Percentiles rank a stretch among this genome's conserved stretches.
phyloP scores from a whole-genome alignment of 1,140 invertebrate species.

The Neodiprion virginianus region DNA sequence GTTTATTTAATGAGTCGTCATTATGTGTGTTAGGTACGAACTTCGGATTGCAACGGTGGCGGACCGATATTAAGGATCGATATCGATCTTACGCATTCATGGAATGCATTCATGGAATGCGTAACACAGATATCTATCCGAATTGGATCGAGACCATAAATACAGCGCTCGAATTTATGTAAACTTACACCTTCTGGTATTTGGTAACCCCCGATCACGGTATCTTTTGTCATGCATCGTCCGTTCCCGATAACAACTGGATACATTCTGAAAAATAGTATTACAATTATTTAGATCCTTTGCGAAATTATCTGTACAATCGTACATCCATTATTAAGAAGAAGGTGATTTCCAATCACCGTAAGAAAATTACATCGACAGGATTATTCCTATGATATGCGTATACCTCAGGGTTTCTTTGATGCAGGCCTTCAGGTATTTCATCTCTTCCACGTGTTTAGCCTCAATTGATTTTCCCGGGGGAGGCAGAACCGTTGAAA shows the following conservation, averaged over 20 bases:
- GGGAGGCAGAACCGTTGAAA: conserved; percentile 67
- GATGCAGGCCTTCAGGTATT: conserved; percentile 85
- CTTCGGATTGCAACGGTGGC: too few relatives aligned
- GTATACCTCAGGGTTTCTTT: conserved; percentile 86
- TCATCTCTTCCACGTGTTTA: conserved; percentile 72
- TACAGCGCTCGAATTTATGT: background rate
- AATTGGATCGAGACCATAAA: too few relatives aligned
- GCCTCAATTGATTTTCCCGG: conserved; percentile 66
- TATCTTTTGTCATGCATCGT: conserved; percentile 78
- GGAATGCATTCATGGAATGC: too few relatives aligned
- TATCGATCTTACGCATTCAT: too few relatives aligned
- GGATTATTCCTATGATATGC: background rate
- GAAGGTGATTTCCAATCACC: too few relatives aligned
- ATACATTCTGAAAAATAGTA: conserved; percentile 71
- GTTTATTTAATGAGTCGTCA: too few relatives aligned
- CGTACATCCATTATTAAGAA: too few relatives aligned
- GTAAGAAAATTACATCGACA: conserved; percentile 11
- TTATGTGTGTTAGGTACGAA: too few relatives aligned
- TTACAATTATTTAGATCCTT: background rate
- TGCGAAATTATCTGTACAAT: too few relatives aligned
- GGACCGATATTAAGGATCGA: too few relatives aligned
- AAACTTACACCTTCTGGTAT: conserved; percentile 86
- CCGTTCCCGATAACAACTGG: conserved; percentile 89
- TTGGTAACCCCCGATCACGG: conserved; percentile 80
- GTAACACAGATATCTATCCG: too few relatives aligned